phyloP scores from a whole-genome alignment of 2,797 vertebrate species.

The Lophius americanus region DNA sequence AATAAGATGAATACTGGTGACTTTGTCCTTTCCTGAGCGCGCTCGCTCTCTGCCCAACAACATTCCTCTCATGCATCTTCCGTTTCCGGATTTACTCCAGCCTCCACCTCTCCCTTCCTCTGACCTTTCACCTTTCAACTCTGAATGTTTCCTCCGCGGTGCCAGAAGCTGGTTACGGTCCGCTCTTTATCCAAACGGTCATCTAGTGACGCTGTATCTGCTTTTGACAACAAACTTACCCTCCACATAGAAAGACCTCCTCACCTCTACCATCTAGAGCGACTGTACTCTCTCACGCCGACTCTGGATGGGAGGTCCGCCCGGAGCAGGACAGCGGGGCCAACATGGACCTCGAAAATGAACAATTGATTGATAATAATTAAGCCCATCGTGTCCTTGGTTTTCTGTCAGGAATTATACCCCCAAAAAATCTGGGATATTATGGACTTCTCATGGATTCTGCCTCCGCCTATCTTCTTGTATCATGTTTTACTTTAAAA shows the following conservation, averaged over 20 bases:
- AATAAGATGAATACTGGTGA: not conserved
- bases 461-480: too few relatives aligned
- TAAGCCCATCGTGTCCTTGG: too few relatives aligned
- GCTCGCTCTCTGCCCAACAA: conserved; percentile 25
- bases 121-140: conserved; percentile 50
- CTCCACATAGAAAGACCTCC: not conserved
- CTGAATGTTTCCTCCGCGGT: conserved; percentile 12
- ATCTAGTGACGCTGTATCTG: not conserved
- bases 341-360: too few relatives aligned
- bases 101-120: conserved; percentile 55
- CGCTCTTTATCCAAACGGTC: conserved; percentile 1
- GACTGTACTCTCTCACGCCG: too few relatives aligned
- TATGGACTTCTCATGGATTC: too few relatives aligned
- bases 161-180: not conserved
- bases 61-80: conserved; percentile 54
- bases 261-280: too few relatives aligned
- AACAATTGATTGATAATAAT: too few relatives aligned
- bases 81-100: conserved; percentile 35
- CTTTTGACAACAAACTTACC: not conserved
- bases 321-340: too few relatives aligned
- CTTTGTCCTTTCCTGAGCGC: conserved; percentile 10
- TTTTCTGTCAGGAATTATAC: too few relatives aligned
- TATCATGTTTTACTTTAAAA: too few relatives aligned
- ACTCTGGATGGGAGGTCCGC: too few relatives aligned
- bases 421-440: too few relatives aligned